phyloP scores from a whole-genome alignment of 2,888 invertebrate species.

The Ormyrus thymus region DNA sequence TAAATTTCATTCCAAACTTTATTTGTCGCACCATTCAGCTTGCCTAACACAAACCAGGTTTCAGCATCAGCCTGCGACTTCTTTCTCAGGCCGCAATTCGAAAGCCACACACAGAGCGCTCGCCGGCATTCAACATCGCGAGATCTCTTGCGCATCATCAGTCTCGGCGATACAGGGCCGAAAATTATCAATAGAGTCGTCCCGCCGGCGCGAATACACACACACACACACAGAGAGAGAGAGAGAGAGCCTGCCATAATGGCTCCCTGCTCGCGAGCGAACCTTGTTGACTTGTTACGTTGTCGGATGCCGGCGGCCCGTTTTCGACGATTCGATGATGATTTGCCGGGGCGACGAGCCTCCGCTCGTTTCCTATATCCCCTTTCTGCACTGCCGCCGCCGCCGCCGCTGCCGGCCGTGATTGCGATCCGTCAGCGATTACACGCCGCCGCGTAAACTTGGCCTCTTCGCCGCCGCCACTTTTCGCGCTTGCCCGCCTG shows the following conservation, averaged over 20 bases:
- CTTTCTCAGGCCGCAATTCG: too few relatives aligned
- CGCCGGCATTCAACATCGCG: neutral
- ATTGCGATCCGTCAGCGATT: constrained; percentile 60
- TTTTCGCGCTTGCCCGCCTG: constrained; percentile 6
- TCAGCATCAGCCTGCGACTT: too few relatives aligned
- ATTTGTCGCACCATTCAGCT: too few relatives aligned
- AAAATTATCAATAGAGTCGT: constrained; percentile 68
- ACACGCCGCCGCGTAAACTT: constrained; percentile 13
- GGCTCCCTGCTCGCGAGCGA: constrained; percentile 25
- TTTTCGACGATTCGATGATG: constrained; percentile 20
- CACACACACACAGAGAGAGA: constrained; percentile 63
- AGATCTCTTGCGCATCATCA: constrained; percentile 46
- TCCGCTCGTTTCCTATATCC: constrained; percentile 70
- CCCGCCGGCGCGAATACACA: constrained; percentile 58
- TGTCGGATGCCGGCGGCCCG: constrained; percentile 70
- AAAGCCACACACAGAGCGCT: neutral
- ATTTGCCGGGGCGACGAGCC: constrained; percentile 67
- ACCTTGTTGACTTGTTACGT: constrained; percentile 73
- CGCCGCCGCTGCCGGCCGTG: constrained; percentile 57
- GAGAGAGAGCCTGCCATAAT: constrained; percentile 50
- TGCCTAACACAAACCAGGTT: too few relatives aligned
- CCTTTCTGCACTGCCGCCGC: constrained; percentile 23
- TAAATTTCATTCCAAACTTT: too few relatives aligned
- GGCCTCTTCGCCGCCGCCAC: constrained; percentile 23
- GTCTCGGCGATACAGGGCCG: constrained; percentile 39